phyloP scores from a whole-genome alignment of 37 sponge, comb jelly and placozoan species.

The Haliclona indistincta region DNA sequence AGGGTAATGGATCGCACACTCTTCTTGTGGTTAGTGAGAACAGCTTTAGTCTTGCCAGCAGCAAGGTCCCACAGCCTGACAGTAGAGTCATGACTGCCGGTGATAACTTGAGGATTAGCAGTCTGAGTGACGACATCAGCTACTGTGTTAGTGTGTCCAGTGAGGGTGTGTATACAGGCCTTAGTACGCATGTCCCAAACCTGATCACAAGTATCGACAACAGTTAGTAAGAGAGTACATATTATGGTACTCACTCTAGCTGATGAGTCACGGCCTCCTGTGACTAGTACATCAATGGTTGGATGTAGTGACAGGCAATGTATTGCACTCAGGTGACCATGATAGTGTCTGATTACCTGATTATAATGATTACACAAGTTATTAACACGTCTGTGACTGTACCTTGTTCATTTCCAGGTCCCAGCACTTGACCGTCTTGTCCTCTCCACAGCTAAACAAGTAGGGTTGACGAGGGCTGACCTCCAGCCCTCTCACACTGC shows the following conservation, averaged over 20 bases:
- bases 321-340: constrained; percentile 98
- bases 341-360: constrained; percentile 96
- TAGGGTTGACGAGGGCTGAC: constrained; percentile 95
- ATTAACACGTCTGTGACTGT: too few species aligned
- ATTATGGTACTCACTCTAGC: constrained; percentile 66
- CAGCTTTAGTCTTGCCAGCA: constrained; percentile 91
- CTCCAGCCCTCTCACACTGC: constrained; percentile 83
- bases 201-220: constrained; percentile 2
- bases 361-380: background rate
- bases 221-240: background rate
- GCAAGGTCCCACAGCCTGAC: constrained; percentile 97
- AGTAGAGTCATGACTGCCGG: constrained; percentile 97
- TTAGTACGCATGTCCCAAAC: constrained; percentile 99
- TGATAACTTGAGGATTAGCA: constrained; percentile 95
- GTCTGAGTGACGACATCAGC: constrained; percentile 84
- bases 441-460: constrained; percentile 96
- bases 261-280: constrained; percentile 90
- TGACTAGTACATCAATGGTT: constrained; percentile 89
- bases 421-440: constrained; percentile 99
- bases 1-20: constrained; percentile 84
- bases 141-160: constrained; percentile 98
- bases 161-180: constrained; percentile 93
- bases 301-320: constrained; percentile 90
- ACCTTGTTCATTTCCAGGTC: constrained; percentile 99
- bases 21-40: constrained; percentile 99